Evolutionary conservation across 2,888 invertebrate species (phyloP), one percentile per base, ranked within the genome.

Genomic region (Lacanobia oleracea): DNA sequence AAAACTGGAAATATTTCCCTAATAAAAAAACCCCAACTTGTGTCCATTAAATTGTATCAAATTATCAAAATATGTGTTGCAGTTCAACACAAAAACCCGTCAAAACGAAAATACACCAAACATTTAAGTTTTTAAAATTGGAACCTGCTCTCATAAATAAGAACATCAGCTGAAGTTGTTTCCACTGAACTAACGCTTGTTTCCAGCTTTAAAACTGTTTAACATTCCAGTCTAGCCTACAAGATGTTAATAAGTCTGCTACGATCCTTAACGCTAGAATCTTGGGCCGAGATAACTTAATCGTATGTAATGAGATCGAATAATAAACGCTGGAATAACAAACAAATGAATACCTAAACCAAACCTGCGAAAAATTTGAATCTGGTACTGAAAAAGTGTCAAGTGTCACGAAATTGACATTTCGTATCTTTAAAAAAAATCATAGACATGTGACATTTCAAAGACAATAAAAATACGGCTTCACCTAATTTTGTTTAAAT

Each of bases 221-320:
- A 51, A 27, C 7, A 75, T 75, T 70, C 71, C 16, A 62, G 40
- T 27, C 18, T 4, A 7, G 6, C 27, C n/a, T 48, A 48, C 69
- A 48, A 74, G 21, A 74, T 77, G 69, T 48, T 62, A 71, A 71
- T 57, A 77, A 61, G 21, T 9, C 51, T 45, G 56, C 37, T 77
- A 50, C n/a, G 14, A 50, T 61, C 23, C 18, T 2, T 12, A 23
- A 68, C 53, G 54, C 50, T 12, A 50, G 23, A 70, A 57, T 71
- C 21, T 14, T 16, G 33, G 10, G 1, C 9, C 2, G 4, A 75
- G 56, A 77, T 70, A 27, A 56, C 71, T 21, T 57, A 45, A 77
- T 62, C n/a, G 8, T 77, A 61, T 60, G 60, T 60, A 61, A 69
- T 50, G 60, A 56, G 60, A 77, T 33, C 50, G 12, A 40, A 59